Conservation (phyloP, 2,888 invertebrate genomes). For the Amphiduros pacificus region DNA sequence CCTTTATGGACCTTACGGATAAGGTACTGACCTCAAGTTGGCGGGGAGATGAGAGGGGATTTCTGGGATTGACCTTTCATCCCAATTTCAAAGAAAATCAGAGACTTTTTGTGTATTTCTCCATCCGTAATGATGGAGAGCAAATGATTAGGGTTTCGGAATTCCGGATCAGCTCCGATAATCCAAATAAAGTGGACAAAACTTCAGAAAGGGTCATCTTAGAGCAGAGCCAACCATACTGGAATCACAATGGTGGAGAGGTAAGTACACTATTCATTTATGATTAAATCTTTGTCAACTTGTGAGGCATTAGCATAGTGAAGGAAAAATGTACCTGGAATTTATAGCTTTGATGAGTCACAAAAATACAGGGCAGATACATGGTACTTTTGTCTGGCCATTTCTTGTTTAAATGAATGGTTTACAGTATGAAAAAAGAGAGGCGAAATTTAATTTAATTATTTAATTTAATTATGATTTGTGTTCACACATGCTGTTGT, state of each 20-base stretch:
- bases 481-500: too few species aligned
- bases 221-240: conserved; percentile 45
- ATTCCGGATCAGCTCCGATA: conserved; percentile 27
- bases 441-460: too few species aligned
- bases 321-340: too few species aligned
- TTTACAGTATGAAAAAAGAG: too few species aligned
- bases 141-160: conserved; percentile 24
- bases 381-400: too few species aligned
- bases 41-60: conserved; percentile 39
- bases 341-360: too few species aligned
- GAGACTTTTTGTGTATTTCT: conserved; percentile 47
- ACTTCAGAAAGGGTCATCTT: conserved; percentile 38
- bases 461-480: too few species aligned
- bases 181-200: conserved; percentile 39
- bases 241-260: conserved; percentile 57
- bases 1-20: conserved; percentile 40
- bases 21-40: conserved; percentile 31
- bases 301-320: too few species aligned
- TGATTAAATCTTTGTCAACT: too few species aligned
- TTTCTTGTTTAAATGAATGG: too few species aligned
- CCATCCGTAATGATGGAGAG: neutral
- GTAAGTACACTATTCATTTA: too few species aligned
- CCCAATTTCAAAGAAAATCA: conserved; percentile 44
- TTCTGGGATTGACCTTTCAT: conserved; percentile 49
- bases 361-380: too few species aligned